Evolutionary conservation across 2,797 vertebrate genomes (phyloP).

Genomic region (Chelidonichthys spinosus): DNA sequence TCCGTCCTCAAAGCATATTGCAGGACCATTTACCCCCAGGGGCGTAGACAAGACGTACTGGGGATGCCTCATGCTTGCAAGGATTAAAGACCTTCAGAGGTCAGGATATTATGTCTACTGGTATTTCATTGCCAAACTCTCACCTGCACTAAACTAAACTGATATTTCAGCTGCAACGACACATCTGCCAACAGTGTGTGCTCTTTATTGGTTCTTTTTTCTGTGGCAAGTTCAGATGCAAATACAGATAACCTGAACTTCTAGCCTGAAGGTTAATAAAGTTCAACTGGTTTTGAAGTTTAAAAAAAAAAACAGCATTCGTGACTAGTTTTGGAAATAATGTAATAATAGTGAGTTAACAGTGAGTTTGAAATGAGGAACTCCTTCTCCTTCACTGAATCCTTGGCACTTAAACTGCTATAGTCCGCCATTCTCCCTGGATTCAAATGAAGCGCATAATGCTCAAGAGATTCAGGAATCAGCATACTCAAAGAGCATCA

Average conservation of each 20-base stretch:
- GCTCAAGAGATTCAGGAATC: neutral
- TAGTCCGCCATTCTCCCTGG: neutral
- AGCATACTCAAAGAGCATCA: neutral
- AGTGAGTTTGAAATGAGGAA: neutral
- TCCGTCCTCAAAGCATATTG: too few relatives aligned
- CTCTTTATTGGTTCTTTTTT: conserved; percentile 39
- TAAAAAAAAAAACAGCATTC: neutral
- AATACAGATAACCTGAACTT: conserved; percentile 33
- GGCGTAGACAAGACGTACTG: too few relatives aligned
- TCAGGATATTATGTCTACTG: too few relatives aligned
- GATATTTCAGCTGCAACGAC: too few relatives aligned
- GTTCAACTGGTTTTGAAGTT: conserved; percentile 35
- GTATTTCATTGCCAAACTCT: too few relatives aligned
- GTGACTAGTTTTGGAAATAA: neutral
- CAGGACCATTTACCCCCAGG: too few relatives aligned
- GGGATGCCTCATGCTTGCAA: too few relatives aligned
- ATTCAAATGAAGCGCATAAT: neutral
- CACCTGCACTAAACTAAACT: too few relatives aligned
- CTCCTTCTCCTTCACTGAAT: neutral
- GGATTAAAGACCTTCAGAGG: too few relatives aligned
- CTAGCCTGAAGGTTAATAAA: conserved; percentile 54
- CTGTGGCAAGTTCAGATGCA: conserved; percentile 32
- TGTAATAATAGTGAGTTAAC: neutral
- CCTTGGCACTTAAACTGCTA: neutral
- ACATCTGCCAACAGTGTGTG: conserved; percentile 18